A percentile compares a stretch with the other conserved stretches of the same genome.
phyloP scores from a whole-genome alignment of 2,113 vertebrate genomes.

The Panthera uncia region DNA sequence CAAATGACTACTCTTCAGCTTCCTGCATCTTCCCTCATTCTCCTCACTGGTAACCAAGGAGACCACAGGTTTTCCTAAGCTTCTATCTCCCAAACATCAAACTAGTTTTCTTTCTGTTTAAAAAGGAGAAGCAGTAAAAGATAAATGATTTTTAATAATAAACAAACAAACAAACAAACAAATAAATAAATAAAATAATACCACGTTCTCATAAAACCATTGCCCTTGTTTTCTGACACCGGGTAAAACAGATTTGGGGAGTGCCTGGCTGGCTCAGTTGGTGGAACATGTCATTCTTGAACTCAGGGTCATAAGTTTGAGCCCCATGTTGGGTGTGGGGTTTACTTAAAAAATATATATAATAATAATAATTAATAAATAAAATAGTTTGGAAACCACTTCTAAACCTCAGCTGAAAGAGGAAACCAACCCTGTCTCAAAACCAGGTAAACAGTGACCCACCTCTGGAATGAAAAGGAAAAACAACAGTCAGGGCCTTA shows the following conservation, averaged over 20 bases:
- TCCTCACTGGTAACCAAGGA: background rate
- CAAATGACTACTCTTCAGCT: background rate
- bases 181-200: background rate
- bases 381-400: background rate
- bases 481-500: background rate
- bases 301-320: background rate
- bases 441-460: background rate
- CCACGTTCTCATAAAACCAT: background rate
- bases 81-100: background rate
- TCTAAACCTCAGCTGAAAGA: background rate
- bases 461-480: background rate
- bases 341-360: background rate
- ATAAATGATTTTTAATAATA: background rate
- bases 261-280: background rate
- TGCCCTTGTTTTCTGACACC: background rate
- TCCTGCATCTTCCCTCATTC: background rate
- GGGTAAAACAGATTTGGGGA: background rate
- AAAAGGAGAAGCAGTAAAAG: background rate
- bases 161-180: background rate
- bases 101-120: conserved; percentile 17
- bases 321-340: background rate
- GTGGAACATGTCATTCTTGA: background rate
- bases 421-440: background rate
- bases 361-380: background rate
- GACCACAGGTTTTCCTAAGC: background rate